Conservation (phyloP, 2,888 invertebrate genomes). For the Andrena marginata region DNA sequence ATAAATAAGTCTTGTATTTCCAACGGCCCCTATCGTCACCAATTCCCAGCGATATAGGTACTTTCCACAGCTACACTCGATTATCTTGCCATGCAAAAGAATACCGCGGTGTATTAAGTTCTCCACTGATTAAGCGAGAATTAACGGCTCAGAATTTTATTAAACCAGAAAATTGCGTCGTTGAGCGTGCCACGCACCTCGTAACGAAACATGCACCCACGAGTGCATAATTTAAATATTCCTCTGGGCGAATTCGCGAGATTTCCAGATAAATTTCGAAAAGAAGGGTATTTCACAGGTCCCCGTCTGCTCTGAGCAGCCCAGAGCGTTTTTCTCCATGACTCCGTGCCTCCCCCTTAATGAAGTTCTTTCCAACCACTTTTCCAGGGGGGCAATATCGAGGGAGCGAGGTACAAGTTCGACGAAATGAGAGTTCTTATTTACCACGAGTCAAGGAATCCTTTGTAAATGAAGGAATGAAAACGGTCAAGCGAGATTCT, state of each 20-base stretch:
- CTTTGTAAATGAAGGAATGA: neutral
- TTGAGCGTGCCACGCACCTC: neutral
- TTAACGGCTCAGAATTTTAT: neutral
- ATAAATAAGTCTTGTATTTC: conserved; percentile 19
- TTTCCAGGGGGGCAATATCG: conserved; percentile 15
- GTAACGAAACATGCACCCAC: neutral
- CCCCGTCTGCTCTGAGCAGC: neutral
- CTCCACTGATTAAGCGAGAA: neutral
- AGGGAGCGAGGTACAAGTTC: neutral
- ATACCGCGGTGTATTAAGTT: neutral
- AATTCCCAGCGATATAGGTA: neutral
- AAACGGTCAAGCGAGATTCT: neutral
- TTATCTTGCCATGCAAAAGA: neutral
- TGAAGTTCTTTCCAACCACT: conserved; percentile 12
- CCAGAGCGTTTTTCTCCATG: neutral
- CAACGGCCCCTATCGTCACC: neutral
- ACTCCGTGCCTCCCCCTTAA: conserved; percentile 8
- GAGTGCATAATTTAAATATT: conserved; percentile 1
- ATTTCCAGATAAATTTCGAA: neutral
- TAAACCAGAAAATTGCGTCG: neutral
- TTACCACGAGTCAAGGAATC: neutral
- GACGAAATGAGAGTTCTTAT: conserved; percentile 5
- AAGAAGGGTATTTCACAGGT: neutral
- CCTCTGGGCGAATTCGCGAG: neutral
- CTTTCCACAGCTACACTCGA: neutral